phyloP scores from a whole-genome alignment of 1,140 invertebrate species.

The Heliconius hewitsoni region DNA sequence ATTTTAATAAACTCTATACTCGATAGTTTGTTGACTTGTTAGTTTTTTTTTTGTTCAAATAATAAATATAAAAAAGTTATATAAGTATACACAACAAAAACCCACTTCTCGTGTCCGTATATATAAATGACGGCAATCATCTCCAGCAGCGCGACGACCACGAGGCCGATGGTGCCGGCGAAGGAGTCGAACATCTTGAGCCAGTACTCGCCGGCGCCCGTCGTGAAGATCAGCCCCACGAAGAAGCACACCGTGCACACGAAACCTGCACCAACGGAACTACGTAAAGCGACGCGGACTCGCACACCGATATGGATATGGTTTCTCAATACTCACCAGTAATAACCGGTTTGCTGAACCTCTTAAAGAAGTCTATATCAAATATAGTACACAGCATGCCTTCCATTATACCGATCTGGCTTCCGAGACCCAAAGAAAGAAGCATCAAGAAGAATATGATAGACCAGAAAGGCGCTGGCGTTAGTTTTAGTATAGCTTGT shows the following conservation, averaged over 20 bases:
- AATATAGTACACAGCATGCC: conserved; percentile 96
- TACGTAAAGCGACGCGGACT: no score
- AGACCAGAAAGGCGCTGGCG: conserved; percentile 95
- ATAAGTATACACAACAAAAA: neutral
- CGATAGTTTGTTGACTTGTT: no score
- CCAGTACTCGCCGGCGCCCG: conserved; percentile 97
- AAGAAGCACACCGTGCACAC: conserved; percentile 92
- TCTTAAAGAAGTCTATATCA: conserved; percentile 94
- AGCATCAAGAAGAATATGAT: conserved; percentile 97
- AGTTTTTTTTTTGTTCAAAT: no score
- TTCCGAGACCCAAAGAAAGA: conserved; percentile 92
- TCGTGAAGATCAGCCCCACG: conserved; percentile 94
- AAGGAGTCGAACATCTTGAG: conserved; percentile 97
- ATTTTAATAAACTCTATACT: no score
- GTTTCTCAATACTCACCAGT: conserved; percentile 83
- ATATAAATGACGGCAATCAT: conserved; percentile 94
- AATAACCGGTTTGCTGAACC: conserved; percentile 92
- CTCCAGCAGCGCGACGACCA: conserved; percentile 94
- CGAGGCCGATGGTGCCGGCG: conserved; percentile 95
- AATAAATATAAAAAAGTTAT: neutral
- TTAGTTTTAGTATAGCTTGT: conserved; percentile 94
- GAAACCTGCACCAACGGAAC: conserved; percentile 80
- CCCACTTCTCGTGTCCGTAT: conserved; percentile 93
- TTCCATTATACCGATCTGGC: conserved; percentile 95
- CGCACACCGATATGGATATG: no score